These are phyloP conservation scores for Drosophila melanica DNA, from an alignment of 1,140 invertebrate species.

Conservation along the genomic window DNA sequence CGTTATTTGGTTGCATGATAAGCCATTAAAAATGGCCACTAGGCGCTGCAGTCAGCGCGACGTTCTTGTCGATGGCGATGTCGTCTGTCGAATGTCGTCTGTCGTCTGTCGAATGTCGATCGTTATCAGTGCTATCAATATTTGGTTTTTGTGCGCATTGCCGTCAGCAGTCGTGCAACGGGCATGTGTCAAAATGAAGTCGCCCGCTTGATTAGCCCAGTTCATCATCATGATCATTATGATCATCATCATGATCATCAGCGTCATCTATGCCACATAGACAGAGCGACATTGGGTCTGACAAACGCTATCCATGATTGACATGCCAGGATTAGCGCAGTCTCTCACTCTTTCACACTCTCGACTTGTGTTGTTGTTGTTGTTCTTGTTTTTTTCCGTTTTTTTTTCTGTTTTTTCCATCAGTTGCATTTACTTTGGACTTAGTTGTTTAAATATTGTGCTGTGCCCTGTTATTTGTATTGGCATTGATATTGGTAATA, in stretches of 20 bases:
- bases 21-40: slow-evolving; percentile 81
- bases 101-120: slow-evolving; percentile 58
- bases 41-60: slow-evolving; percentile 43
- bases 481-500: slow-evolving; percentile 78
- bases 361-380: not conserved
- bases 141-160: slow-evolving; percentile 62
- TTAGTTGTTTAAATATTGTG: slow-evolving; percentile 70
- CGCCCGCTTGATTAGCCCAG: slow-evolving; percentile 42
- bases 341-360: slow-evolving; percentile 14
- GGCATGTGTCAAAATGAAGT: slow-evolving; percentile 75
- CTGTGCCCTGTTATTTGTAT: slow-evolving; percentile 60
- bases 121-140: slow-evolving; percentile 73
- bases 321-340: slow-evolving; percentile 75
- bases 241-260: not conserved
- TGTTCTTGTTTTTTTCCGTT: slow-evolving; percentile 43
- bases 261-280: slow-evolving; percentile 2
- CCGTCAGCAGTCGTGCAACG: slow-evolving; percentile 9
- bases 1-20: slow-evolving; percentile 59
- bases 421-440: slow-evolving; percentile 62
- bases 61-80: slow-evolving; percentile 21
- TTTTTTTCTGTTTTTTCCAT: slow-evolving; percentile 50
- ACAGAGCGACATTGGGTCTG: slow-evolving; percentile 48
- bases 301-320: slow-evolving; percentile 57
- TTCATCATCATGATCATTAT: slow-evolving; percentile 25
- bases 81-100: slow-evolving; percentile 38